Evolutionary conservation across 2,113 vertebrate genomes (phyloP).

Genomic region (Promerops cafer): DNA sequence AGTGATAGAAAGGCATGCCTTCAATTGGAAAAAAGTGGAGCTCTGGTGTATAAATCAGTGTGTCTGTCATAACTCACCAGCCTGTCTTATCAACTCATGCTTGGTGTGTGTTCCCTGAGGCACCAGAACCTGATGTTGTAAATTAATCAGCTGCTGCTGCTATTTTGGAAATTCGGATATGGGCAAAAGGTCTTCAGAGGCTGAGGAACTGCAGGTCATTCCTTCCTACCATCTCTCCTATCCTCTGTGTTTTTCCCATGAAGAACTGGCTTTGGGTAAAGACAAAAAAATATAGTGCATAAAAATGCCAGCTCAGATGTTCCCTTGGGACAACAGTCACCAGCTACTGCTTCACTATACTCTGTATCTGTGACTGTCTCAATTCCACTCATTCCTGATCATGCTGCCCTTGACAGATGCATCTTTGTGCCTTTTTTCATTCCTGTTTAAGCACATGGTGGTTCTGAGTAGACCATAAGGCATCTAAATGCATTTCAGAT

Average conservation of each 20-base stretch:
- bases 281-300: neutral
- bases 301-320: neutral
- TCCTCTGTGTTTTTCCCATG: neutral
- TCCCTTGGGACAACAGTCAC: neutral
- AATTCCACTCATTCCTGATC: neutral
- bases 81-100: neutral
- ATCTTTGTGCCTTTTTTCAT: neutral
- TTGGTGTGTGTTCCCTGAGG: neutral
- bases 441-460: neutral
- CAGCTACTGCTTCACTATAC: neutral
- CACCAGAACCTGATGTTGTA: neutral
- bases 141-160: constrained; percentile 12
- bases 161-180: neutral
- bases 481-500: neutral
- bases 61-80: neutral
- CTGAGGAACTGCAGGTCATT: neutral
- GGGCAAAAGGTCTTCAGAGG: neutral
- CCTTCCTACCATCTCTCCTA: neutral
- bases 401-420: neutral
- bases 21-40: neutral
- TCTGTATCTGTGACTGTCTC: fast-evolving
- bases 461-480: neutral
- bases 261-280: neutral
- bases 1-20: neutral
- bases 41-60: neutral